Conservation (phyloP, 2,113 vertebrate genomes). For the Brienomyrus brachyistius region DNA sequence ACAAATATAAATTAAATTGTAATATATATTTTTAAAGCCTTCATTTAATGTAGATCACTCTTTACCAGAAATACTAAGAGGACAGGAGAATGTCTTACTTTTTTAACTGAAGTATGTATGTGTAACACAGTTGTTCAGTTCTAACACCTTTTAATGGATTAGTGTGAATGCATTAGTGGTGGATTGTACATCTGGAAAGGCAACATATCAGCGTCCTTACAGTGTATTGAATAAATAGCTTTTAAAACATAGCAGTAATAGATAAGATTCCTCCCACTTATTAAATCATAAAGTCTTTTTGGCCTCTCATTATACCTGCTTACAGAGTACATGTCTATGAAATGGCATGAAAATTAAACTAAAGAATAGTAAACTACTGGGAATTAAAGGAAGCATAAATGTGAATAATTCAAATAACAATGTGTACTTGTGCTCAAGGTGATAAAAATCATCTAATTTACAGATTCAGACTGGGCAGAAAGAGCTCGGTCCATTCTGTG, state of each 20-base stretch:
- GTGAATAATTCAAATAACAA: not conserved
- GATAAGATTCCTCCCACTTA: not conserved
- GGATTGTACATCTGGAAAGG: not conserved
- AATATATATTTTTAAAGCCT: not conserved
- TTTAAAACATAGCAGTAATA: not conserved
- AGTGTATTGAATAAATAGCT: not conserved
- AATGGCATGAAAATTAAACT: not conserved
- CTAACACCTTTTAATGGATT: not conserved
- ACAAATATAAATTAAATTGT: not conserved
- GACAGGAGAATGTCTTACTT: not conserved
- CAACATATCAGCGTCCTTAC: not conserved
- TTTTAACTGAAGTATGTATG: not conserved
- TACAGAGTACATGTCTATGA: not conserved
- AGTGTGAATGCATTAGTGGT: not conserved
- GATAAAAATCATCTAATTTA: not conserved
- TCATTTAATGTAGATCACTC: not conserved
- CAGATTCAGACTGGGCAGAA: constrained; percentile 70
- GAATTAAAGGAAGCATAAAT: not conserved
- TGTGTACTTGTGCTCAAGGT: not conserved
- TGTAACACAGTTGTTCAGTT: not conserved
- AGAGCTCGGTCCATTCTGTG: constrained; percentile 80
- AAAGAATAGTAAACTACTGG: not conserved
- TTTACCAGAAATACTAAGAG: not conserved
- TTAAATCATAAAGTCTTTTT: not conserved
- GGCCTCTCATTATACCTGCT: not conserved